A percentile compares a stretch with the other conserved stretches of the same genome.
phyloP scores from a whole-genome alignment of 2,113 vertebrate genomes.

The Cromileptes altivelis region DNA sequence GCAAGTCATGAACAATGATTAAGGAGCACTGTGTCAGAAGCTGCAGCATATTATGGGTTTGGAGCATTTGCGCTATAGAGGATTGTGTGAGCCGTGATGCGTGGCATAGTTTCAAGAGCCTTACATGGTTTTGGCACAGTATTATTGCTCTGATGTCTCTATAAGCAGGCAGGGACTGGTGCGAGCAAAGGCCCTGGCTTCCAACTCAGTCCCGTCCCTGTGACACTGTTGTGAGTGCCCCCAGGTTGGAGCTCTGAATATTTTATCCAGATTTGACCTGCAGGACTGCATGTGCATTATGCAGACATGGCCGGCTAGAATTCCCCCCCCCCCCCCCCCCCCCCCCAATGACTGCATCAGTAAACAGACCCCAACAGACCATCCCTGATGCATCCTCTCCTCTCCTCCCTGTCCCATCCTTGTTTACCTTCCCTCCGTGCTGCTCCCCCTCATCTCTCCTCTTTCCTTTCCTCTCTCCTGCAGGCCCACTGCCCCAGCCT shows the following conservation, averaged over 20 bases:
- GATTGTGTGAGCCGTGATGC: constrained; percentile 49
- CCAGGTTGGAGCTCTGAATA: constrained; percentile 47
- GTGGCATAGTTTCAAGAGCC: constrained; percentile 72
- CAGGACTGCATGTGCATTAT: constrained; percentile 73
- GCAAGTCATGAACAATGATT: constrained; percentile 15
- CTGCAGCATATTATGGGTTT: constrained; percentile 36
- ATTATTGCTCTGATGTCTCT: constrained; percentile 51
- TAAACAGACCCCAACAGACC: constrained; percentile 78
- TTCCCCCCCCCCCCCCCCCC: constrained; percentile 28
- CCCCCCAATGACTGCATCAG: constrained; percentile 75
- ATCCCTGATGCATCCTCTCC: constrained; percentile 71
- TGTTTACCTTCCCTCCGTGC: constrained; percentile 71
- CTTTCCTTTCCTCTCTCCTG: constrained; percentile 47
- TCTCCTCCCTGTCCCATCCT: constrained; percentile 68
- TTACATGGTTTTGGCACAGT: constrained; percentile 67
- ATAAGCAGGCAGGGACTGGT: constrained; percentile 53
- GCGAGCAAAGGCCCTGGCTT: constrained; percentile 43
- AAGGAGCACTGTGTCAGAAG: constrained; percentile 1
- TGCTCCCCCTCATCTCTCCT: constrained; percentile 23
- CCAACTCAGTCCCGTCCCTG: constrained; percentile 40
- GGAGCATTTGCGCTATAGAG: constrained; percentile 43
- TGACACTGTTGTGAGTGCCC: constrained; percentile 48
- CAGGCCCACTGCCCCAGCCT: constrained; percentile 63
- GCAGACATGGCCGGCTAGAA: constrained; percentile 70
- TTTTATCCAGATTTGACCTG: constrained; percentile 73